Evolutionary conservation across 2,113 vertebrate genomes (phyloP).

Genomic region (Nyctereutes procyonoides): DNA sequence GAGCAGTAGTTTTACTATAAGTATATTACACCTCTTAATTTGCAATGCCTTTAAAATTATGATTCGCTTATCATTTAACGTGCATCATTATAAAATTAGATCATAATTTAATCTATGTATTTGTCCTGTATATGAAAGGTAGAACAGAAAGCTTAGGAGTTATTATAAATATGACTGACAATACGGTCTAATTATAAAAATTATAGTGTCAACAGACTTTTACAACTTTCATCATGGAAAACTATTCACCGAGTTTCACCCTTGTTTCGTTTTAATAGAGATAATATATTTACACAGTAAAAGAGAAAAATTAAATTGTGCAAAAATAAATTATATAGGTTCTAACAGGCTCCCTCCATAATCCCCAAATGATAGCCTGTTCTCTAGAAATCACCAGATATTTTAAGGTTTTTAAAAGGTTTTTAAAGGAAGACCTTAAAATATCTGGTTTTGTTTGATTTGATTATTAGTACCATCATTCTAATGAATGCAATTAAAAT

Average conservation of each 20-base stretch:
- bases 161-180: not conserved
- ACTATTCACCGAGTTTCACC: not conserved
- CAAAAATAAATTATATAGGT: not conserved
- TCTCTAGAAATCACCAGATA: not conserved
- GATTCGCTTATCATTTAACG: not conserved
- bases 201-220: not conserved
- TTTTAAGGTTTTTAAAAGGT: not conserved
- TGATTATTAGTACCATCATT: not conserved
- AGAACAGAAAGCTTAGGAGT: not conserved
- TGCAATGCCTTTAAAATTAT: not conserved
- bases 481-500: conserved; percentile 24
- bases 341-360: not conserved
- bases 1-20: not conserved
- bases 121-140: not conserved
- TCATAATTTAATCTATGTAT: not conserved
- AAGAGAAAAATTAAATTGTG: not conserved
- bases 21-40: not conserved
- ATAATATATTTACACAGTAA: not conserved
- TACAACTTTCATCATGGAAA: not conserved
- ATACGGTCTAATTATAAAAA: not conserved
- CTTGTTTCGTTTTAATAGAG: not conserved
- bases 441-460: conserved; percentile 24
- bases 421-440: not conserved
- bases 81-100: not conserved
- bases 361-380: not conserved